Evolutionary conservation across 2,113 vertebrate genomes (phyloP).

Genomic region (Artemisiospiza belli): DNA sequence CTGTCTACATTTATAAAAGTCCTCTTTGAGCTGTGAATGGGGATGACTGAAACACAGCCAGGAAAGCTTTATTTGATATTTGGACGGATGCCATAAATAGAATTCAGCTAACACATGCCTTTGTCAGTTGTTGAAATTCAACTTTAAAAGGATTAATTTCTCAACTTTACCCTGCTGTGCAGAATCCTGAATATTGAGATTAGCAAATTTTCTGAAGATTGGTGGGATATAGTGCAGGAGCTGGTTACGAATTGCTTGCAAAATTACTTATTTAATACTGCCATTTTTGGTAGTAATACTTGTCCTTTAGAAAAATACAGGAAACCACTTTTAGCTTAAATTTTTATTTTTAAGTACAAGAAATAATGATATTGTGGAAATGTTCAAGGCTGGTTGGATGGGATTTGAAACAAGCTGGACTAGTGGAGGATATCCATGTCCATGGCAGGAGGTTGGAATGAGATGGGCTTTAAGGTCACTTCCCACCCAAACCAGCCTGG

Average conservation of each 20-base stretch:
- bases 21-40: constrained; percentile 64
- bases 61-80: constrained; percentile 60
- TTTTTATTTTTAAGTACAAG: not conserved
- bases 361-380: not conserved
- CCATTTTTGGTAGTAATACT: not conserved
- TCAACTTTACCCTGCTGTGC: constrained; percentile 25
- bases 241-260: not conserved
- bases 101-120: constrained; percentile 55
- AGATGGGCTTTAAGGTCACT: not conserved
- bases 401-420: not conserved
- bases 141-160: constrained; percentile 69
- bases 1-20: constrained; percentile 55
- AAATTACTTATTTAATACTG: not conserved
- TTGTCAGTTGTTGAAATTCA: constrained; percentile 66
- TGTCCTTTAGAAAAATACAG: not conserved
- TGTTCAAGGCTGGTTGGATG: not conserved
- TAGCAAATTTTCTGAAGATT: constrained; percentile 8
- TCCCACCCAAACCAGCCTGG: not conserved
- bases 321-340: not conserved
- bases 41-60: constrained; percentile 50
- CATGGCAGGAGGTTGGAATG: not conserved
- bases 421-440: not conserved
- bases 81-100: constrained; percentile 54
- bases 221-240: not conserved
- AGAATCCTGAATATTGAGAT: constrained; percentile 18